These are phyloP conservation scores for Nycticryphes semicollaris DNA, from an alignment of 2,113 vertebrate species.

Conservation along the genomic window DNA sequence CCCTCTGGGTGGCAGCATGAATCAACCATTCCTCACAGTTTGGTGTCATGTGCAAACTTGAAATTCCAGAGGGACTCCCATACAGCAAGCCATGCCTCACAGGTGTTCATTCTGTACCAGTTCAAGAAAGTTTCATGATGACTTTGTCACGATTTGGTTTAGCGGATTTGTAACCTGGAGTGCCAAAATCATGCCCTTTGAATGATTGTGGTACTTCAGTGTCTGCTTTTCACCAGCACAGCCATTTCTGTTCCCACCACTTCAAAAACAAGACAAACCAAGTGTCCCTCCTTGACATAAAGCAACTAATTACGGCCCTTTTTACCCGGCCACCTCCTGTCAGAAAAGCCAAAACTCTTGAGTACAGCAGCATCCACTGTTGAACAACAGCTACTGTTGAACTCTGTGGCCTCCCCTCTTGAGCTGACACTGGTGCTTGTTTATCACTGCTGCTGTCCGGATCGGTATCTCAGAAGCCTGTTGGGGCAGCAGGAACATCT, in stretches of 20 bases:
- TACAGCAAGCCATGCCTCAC: not conserved
- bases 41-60: not conserved
- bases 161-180: not conserved
- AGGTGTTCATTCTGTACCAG: not conserved
- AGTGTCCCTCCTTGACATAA: not conserved
- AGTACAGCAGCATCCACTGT: not conserved
- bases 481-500: not conserved
- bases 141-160: not conserved
- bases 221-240: not conserved
- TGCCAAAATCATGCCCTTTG: not conserved
- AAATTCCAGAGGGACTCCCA: not conserved
- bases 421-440: not conserved
- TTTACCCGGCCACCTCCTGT: not conserved
- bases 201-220: not conserved
- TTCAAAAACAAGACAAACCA: not conserved
- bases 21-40: not conserved
- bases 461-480: not conserved
- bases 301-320: not conserved
- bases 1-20: not conserved
- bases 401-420: not conserved
- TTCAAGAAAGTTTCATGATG: not conserved
- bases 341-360: not conserved
- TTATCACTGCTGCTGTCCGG: not conserved
- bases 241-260: not conserved
- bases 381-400: not conserved